Conservation (phyloP, 2,888 invertebrate genomes). For the Julus scanicus region DNA sequence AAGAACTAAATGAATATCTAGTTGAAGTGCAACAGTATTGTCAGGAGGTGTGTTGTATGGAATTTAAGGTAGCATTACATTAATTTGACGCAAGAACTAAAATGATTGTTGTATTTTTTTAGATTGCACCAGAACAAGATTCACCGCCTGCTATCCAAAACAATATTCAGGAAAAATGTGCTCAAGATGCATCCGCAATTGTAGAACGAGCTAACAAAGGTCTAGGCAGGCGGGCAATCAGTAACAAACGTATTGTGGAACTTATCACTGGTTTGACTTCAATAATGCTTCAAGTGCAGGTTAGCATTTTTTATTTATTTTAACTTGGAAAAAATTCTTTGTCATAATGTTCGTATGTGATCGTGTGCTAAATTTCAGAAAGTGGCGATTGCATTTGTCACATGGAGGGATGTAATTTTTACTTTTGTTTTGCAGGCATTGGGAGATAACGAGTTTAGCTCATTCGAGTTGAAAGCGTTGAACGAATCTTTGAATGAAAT, state of each 20-base stretch:
- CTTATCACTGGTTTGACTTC: constrained; percentile 90
- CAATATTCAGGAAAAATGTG: constrained; percentile 75
- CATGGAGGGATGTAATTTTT: too few species aligned
- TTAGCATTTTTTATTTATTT: constrained; percentile 61
- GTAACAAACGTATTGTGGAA: constrained; percentile 71
- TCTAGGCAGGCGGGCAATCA: constrained; percentile 60
- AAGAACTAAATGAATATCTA: constrained; percentile 85
- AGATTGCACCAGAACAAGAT: constrained; percentile 87
- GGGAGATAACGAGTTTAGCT: constrained; percentile 73
- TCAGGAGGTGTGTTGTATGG: constrained; percentile 71
- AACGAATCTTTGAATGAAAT: constrained; percentile 93
- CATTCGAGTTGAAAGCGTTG: constrained; percentile 88
- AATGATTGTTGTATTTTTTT: constrained; percentile 25
- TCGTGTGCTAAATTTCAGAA: too few species aligned
- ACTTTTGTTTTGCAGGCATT: constrained; percentile 64
- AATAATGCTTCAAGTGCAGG: constrained; percentile 87
- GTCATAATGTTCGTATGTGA: too few species aligned
- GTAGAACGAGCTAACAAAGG: constrained; percentile 71
- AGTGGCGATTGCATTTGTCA: too few species aligned
- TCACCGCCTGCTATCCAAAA: constrained; percentile 81
- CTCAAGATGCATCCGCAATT: constrained; percentile 83
- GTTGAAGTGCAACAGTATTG: constrained; percentile 86
- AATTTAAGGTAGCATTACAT: background rate
- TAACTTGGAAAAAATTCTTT: too few species aligned
- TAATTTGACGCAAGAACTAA: background rate